Evolutionary conservation across 2,888 invertebrate genomes (phyloP), one percentile per base, ranked within the genome.

Genomic region (Neoitamus cyanurus): DNA sequence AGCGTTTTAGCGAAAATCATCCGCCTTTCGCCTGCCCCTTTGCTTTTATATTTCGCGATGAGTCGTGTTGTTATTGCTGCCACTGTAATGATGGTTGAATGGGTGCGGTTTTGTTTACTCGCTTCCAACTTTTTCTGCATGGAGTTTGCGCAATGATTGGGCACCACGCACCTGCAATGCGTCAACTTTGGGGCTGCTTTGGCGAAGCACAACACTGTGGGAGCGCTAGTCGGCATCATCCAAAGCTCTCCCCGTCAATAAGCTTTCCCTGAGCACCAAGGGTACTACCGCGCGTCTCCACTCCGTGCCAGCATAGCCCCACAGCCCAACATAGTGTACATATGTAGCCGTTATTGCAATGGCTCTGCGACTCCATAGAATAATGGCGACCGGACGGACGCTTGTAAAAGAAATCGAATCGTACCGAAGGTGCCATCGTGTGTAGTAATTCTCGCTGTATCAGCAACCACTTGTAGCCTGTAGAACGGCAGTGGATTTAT

Each of bases 81-180:
- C 36, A 6, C 25, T 58, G 36, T 58, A 34, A 58, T 15, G 36
- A 31, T 69, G 75, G 28, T 69, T 85, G 86, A 80, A 86, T 87
- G 87, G 87, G 86, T 87, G 87, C 86, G 87, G 86, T 86, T 86
- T 86, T 86, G 86, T 87, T 87, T 86, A 85, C 85, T 83, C 80
- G 73, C 78, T 84, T 82, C 70, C 58, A 83, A 73, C 83, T 85
- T 69, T 82, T 48, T 84, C 68, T 48, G 46, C 70, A 73, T 20
- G 30, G 87, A 90, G 88, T 89, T 88, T 92, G 93, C 93, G 92
- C 93, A 93, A 93, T 93, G 94, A 95, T 96, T 95, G 95, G 95
- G 93, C 93, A 93, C 91, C 93, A 93, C 94, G 94, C 94, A 95
- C 95, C 96, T 95, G 95, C 95, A 95, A 95, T 95, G 95, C 95